Percentiles rank a stretch among this genome's conserved stretches.
phyloP scores from a whole-genome alignment of 2,888 invertebrate genomes.

The Anoplius nigerrimus region DNA sequence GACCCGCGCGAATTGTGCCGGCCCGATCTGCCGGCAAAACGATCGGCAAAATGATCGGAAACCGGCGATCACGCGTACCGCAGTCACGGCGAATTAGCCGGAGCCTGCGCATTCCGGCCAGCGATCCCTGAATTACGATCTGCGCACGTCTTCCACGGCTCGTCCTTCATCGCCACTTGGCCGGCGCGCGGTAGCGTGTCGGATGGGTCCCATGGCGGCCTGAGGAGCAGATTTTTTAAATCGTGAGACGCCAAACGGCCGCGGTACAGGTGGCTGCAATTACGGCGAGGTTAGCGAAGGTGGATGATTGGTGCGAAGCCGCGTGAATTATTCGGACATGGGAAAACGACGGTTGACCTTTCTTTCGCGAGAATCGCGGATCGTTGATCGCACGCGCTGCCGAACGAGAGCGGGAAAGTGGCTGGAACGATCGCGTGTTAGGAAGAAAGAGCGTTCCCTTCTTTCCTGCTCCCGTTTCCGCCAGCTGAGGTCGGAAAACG shows the following conservation, averaged over 20 bases:
- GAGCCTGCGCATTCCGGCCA: not conserved
- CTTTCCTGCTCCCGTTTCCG: too few species aligned
- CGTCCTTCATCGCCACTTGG: constrained; percentile 5
- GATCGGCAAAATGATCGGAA: not conserved
- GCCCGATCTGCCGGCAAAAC: too few species aligned
- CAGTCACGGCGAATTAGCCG: not conserved
- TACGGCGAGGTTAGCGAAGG: not conserved
- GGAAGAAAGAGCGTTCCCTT: too few species aligned
- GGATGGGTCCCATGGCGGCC: not conserved
- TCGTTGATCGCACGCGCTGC: too few species aligned
- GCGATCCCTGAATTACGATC: not conserved
- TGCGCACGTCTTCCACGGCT: not conserved
- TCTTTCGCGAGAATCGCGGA: not conserved
- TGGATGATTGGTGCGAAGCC: not conserved
- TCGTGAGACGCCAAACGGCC: not conserved
- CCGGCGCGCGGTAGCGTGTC: constrained; percentile 1
- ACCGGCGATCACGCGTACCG: constrained; percentile 3
- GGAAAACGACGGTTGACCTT: constrained; percentile 3
- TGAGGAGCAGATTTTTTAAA: not conserved
- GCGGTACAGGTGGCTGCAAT: not conserved
- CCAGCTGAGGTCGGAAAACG: not conserved
- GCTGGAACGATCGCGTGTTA: too few species aligned
- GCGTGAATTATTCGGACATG: constrained; percentile 9
- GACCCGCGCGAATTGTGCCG: not conserved
- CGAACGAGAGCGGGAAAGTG: not conserved